Percentiles rank a stretch among this genome's conserved stretches.
Evolutionary conservation across 2,797 vertebrate species (phyloP).

Genomic region (Dendrocincla fuliginosa): DNA sequence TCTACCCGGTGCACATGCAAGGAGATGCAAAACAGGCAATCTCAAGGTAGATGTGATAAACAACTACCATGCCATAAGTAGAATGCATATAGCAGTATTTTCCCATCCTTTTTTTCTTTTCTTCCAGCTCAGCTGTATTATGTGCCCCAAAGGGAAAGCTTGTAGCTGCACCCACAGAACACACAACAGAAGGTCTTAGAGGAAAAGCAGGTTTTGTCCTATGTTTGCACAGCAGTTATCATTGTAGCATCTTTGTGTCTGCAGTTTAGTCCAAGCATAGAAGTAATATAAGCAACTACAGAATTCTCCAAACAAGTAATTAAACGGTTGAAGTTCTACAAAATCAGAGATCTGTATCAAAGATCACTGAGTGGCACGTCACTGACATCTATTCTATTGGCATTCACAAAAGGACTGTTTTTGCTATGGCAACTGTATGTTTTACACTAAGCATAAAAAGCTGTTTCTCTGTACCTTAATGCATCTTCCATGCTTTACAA

Average conservation of each 20-base stretch:
- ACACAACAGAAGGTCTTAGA: background rate
- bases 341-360: background rate
- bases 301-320: background rate
- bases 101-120: background rate
- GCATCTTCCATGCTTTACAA: background rate
- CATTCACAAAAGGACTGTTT: background rate
- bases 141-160: background rate
- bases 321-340: background rate
- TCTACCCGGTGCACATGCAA: background rate
- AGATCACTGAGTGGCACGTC: rapidly evolving
- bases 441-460: background rate
- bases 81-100: background rate
- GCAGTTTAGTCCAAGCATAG: background rate
- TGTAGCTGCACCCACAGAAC: background rate
- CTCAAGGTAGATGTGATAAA: background rate
- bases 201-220: background rate
- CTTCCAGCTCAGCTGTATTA: background rate
- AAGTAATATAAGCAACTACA: background rate
- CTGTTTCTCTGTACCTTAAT: background rate
- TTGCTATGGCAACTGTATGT: background rate
- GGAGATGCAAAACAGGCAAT: background rate
- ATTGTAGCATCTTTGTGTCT: background rate
- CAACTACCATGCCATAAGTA: background rate
- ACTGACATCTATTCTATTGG: background rate
- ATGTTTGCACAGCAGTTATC: background rate